A percentile compares a stretch with the other conserved stretches of the same genome.
Evolutionary conservation across 2,797 vertebrate species (phyloP).

Genomic region (Crocidura indochinensis): DNA sequence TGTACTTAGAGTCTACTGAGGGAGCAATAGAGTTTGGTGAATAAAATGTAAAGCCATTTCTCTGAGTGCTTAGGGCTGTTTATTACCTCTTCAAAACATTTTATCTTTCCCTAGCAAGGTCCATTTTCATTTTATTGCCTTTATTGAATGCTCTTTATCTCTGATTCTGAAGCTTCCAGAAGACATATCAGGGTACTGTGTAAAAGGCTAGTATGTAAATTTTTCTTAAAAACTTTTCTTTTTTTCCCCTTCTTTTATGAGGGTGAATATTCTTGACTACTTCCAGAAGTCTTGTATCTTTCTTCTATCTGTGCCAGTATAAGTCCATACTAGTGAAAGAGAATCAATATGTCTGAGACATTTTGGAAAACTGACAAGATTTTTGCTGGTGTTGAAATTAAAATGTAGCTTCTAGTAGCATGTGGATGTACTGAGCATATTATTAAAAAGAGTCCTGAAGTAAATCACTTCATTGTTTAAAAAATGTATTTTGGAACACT

Average conservation of each 20-base stretch:
- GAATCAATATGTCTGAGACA: background rate
- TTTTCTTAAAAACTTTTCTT: background rate
- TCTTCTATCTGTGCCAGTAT: background rate
- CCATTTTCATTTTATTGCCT: background rate
- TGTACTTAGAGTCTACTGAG: background rate
- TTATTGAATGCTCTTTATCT: background rate
- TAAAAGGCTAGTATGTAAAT: background rate
- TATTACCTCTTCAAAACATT: background rate
- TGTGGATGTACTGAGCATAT: background rate
- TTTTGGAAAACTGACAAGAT: constrained; percentile 44
- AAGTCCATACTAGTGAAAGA: background rate
- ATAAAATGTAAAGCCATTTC: background rate
- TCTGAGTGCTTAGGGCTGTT: background rate
- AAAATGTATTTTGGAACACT: constrained; percentile 10
- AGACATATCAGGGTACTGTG: background rate
- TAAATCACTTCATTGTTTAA: constrained; percentile 14
- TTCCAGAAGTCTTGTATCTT: background rate
- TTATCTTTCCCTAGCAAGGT: background rate
- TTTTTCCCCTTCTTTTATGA: background rate
- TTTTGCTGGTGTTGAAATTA: constrained; percentile 63
- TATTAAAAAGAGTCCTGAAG: constrained; percentile 60
- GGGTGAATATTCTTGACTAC: background rate
- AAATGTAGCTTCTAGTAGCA: constrained; percentile 50
- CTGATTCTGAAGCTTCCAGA: constrained; percentile 3
- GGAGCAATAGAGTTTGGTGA: background rate